Conservation (phyloP, 2,113 vertebrate genomes). For the Nycticorax nycticorax region DNA sequence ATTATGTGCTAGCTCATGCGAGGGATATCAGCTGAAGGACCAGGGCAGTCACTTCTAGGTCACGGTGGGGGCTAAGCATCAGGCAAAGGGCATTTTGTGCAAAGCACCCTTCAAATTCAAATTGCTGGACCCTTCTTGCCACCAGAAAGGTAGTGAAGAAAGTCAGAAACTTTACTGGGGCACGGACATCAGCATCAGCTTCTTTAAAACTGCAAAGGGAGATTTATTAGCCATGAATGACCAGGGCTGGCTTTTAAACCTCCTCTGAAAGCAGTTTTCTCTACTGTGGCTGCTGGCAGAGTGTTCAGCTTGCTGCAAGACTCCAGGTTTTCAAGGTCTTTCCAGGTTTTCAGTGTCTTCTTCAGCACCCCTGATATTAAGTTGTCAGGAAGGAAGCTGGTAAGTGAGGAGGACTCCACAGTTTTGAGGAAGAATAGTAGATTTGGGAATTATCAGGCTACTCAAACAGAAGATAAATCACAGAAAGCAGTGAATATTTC, state of each 20-base stretch:
- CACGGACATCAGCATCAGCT: neutral
- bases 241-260: neutral
- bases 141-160: neutral
- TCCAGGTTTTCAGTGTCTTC: neutral
- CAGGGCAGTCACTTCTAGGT: neutral
- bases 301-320: neutral
- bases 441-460: slow-evolving; percentile 15
- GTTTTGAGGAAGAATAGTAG: slow-evolving; percentile 1
- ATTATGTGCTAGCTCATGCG: neutral
- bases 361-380: neutral
- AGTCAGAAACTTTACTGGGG: neutral
- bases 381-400: neutral
- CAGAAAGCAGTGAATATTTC: neutral
- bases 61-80: neutral
- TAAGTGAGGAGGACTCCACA: neutral
- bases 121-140: neutral
- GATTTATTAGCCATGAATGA: neutral
- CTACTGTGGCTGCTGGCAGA: neutral
- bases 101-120: neutral
- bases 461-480: neutral
- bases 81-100: neutral
- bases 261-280: neutral
- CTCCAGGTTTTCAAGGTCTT: neutral
- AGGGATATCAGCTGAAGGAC: neutral
- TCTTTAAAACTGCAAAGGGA: neutral